Evolutionary conservation across 2,888 invertebrate genomes (phyloP).

Genomic region (Drosophila recens): DNA sequence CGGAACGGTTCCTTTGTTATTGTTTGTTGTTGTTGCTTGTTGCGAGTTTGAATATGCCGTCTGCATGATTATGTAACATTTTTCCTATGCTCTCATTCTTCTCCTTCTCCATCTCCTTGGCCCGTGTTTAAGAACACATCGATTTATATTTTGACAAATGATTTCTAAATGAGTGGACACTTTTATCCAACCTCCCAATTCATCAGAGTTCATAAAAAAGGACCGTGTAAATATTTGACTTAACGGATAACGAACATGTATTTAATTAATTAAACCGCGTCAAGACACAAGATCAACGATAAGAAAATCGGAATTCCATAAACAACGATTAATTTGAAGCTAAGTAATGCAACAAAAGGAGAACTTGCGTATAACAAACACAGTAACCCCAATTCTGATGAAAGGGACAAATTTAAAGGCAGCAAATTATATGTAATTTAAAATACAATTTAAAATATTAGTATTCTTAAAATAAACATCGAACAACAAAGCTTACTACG

Average conservation of each 20-base stretch:
- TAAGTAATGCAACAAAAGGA: slow-evolving; percentile 35
- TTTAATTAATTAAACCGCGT: slow-evolving; percentile 74
- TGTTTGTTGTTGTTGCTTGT: slow-evolving; percentile 29
- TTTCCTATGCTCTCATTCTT: slow-evolving; percentile 32
- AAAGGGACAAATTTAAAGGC: too few relatives aligned
- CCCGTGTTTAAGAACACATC: slow-evolving; percentile 45
- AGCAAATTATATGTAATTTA: neutral
- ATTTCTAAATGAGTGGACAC: slow-evolving; percentile 76
- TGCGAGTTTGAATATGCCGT: slow-evolving; percentile 56
- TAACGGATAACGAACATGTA: slow-evolving; percentile 38
- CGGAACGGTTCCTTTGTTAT: slow-evolving; percentile 62
- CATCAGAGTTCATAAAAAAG: slow-evolving; percentile 48
- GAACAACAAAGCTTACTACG: too few relatives aligned
- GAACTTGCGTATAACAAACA: neutral
- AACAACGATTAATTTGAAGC: slow-evolving; percentile 30
- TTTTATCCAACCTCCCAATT: slow-evolving; percentile 40
- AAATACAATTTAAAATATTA: too few relatives aligned
- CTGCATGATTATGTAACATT: slow-evolving; percentile 75
- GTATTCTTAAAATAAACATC: too few relatives aligned
- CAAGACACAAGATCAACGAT: slow-evolving; percentile 54
- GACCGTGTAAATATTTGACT: slow-evolving; percentile 62
- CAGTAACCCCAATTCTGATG: neutral
- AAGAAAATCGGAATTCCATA: slow-evolving; percentile 35
- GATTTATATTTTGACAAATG: slow-evolving; percentile 82
- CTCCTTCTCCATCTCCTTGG: slow-evolving; percentile 16